A percentile compares a stretch with the other conserved stretches of the same genome.
phyloP scores from a whole-genome alignment of 2,113 vertebrate genomes.

The Spea multiplicata region DNA sequence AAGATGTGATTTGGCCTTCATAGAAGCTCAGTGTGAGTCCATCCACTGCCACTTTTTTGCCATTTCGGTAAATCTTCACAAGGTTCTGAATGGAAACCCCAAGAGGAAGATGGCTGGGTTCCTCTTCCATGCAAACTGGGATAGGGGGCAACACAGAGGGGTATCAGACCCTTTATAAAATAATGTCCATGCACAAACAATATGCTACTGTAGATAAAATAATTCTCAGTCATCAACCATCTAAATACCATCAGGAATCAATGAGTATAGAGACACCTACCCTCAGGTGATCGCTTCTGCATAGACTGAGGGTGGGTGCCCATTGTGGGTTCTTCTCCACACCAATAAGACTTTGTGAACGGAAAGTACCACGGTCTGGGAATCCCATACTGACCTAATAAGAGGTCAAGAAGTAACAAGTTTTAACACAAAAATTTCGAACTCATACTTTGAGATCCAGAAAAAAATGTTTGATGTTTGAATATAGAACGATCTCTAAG shows the following conservation, averaged over 20 bases:
- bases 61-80: constrained; percentile 90
- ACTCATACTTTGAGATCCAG: too few species aligned
- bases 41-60: constrained; percentile 91
- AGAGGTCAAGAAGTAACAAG: background rate
- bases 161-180: background rate
- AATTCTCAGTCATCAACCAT: too few species aligned
- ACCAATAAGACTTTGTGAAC: constrained; percentile 92
- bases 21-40: constrained; percentile 93
- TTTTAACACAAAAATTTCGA: too few species aligned
- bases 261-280: constrained; percentile 66
- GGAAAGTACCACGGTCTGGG: constrained; percentile 93
- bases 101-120: constrained; percentile 81
- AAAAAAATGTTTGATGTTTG: too few species aligned
- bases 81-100: constrained; percentile 94
- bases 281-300: constrained; percentile 67
- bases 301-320: constrained; percentile 59
- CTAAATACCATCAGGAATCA: too few species aligned
- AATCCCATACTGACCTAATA: constrained; percentile 91
- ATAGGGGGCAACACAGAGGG: background rate
- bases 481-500: too few species aligned
- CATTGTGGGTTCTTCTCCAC: constrained; percentile 72
- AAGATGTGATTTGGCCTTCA: constrained; percentile 96
- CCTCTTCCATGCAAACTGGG: constrained; percentile 89
- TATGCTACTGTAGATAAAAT: too few species aligned
- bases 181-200: too few species aligned